Evolutionary conservation across 2,888 invertebrate species (phyloP).

Genomic region (Eupithecia pulchellata): DNA sequence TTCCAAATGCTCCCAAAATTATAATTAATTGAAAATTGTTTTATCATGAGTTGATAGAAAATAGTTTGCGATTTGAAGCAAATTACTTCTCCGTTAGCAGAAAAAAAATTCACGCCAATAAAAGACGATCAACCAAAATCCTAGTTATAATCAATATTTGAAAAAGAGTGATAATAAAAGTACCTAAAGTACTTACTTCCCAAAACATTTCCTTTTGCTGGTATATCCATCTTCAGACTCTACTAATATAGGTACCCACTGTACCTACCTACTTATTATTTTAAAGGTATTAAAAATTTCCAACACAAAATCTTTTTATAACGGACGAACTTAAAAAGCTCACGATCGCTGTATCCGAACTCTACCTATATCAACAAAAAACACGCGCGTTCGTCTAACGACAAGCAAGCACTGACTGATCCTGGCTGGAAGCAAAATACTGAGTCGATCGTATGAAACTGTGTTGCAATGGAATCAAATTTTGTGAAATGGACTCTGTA

Average conservation of each 20-base stretch:
- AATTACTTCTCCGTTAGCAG: too few species aligned
- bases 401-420: not conserved
- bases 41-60: too few species aligned
- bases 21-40: too few species aligned
- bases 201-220: constrained; percentile 84
- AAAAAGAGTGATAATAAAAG: too few species aligned
- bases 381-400: not conserved
- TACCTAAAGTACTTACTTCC: constrained; percentile 84
- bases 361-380: not conserved
- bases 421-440: not conserved
- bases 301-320: not conserved
- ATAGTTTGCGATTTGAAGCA: too few species aligned
- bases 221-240: constrained; percentile 76
- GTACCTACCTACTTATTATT: too few species aligned
- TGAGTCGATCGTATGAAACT: not conserved
- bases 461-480: not conserved
- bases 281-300: not conserved
- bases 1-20: too few species aligned
- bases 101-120: too few species aligned
- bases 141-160: too few species aligned
- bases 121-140: too few species aligned
- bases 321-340: not conserved
- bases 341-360: not conserved
- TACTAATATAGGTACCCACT: too few species aligned
- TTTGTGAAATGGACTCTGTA: not conserved